Evolutionary conservation across 1,140 invertebrate genomes (phyloP).

Genomic region (Xylocopa sonorina): DNA sequence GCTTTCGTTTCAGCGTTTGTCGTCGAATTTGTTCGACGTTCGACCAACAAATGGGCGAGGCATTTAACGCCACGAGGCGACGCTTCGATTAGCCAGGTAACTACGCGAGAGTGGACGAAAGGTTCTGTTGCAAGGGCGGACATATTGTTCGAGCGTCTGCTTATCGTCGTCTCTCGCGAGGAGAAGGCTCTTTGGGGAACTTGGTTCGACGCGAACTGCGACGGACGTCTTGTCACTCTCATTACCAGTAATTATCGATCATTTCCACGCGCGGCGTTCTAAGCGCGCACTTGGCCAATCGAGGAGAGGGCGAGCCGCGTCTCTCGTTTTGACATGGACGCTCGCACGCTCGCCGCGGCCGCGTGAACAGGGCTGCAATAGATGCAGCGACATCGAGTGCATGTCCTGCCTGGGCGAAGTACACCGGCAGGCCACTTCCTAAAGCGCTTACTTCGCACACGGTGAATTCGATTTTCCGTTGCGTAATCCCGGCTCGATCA

Average conservation of each 20-base stretch:
- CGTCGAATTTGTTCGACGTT: no score
- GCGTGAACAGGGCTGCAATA: slow-evolving; percentile 45
- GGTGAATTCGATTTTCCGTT: slow-evolving; percentile 35
- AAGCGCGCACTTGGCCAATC: slow-evolving; percentile 32
- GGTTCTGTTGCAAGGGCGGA: no score
- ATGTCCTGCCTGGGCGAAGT: slow-evolving; percentile 34
- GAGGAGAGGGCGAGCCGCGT: neutral
- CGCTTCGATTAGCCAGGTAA: no score
- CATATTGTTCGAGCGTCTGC: no score
- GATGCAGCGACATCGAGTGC: slow-evolving; percentile 54
- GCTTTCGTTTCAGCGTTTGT: no score
- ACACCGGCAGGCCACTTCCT: slow-evolving; percentile 35
- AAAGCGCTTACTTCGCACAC: slow-evolving; percentile 51
- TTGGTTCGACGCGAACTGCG: neutral
- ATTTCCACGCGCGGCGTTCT: slow-evolving; percentile 29
- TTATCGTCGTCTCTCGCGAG: no score
- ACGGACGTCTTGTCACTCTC: slow-evolving; percentile 20
- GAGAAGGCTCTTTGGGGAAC: neutral
- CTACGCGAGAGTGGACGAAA: no score
- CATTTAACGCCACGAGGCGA: no score
- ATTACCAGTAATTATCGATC: slow-evolving; percentile 50
- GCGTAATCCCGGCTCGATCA: slow-evolving; percentile 18
- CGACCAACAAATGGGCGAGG: no score
- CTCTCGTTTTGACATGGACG: slow-evolving; percentile 42
- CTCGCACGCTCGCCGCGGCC: slow-evolving; percentile 36